Evolutionary conservation across 2,797 vertebrate species (phyloP).

Genomic region (Anabas testudineus): DNA sequence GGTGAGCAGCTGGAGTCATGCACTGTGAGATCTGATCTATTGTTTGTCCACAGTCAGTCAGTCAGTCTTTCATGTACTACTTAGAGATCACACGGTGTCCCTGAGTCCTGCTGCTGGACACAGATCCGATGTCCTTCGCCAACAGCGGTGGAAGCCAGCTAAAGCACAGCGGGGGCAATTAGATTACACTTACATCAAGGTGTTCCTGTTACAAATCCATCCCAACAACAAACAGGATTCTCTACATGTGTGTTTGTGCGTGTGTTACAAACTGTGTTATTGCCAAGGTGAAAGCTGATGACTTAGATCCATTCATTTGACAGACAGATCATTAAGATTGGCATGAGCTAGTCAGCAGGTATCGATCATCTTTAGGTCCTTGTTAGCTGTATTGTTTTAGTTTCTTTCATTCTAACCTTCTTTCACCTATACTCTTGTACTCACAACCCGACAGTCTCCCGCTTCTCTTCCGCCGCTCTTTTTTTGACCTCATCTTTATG

Average conservation of each 20-base stretch:
- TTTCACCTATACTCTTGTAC: conserved; percentile 2
- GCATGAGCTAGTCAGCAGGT: conserved; percentile 52
- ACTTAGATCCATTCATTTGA: conserved; percentile 58
- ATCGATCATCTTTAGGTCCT: conserved; percentile 45
- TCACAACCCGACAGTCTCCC: too few species aligned
- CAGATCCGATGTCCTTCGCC: conserved; percentile 13
- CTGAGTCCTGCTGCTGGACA: conserved; percentile 42
- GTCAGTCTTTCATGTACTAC: conserved; percentile 58
- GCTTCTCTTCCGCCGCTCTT: conserved; percentile 7
- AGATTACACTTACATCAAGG: conserved; percentile 53
- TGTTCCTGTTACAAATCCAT: conserved; percentile 38
- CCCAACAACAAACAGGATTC: conserved; percentile 40
- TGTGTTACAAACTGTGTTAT: conserved; percentile 10
- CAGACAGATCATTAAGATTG: conserved; percentile 49
- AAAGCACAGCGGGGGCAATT: conserved; percentile 55
- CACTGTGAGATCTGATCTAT: conserved; percentile 59
- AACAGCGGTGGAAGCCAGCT: conserved; percentile 47
- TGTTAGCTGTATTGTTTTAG: neutral
- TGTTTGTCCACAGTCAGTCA: conserved; percentile 66
- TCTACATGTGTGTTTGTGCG: too few species aligned
- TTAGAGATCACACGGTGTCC: conserved; percentile 46
- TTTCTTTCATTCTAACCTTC: neutral
- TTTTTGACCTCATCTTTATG: conserved; percentile 38
- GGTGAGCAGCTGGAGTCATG: conserved; percentile 22
- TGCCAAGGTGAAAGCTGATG: conserved; percentile 71